A percentile compares a stretch with the other conserved stretches of the same genome.
These are phyloP conservation scores for Agrotis segetum DNA, from an alignment of 2,888 invertebrate species.

Conservation along the genomic window DNA sequence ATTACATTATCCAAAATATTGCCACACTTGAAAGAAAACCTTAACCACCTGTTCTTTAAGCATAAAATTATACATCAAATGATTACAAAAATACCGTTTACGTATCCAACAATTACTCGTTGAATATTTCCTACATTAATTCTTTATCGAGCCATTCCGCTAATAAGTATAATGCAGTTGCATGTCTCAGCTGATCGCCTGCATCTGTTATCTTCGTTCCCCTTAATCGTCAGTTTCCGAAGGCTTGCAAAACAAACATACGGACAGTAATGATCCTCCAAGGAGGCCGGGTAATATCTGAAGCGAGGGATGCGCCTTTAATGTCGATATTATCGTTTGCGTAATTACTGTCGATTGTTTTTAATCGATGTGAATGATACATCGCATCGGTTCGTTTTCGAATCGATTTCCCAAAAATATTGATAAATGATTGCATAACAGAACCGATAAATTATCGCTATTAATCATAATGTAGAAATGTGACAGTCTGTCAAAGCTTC, in stretches of 20 bases:
- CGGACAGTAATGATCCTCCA: constrained; percentile 76
- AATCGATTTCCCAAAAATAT: constrained; percentile 3
- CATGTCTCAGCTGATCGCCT: constrained; percentile 68
- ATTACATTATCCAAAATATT: constrained; percentile 5
- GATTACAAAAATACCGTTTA: constrained; percentile 54
- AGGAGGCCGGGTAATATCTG: constrained; percentile 68
- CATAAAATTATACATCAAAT: constrained; percentile 46
- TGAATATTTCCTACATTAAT: constrained; percentile 60
- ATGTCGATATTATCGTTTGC: constrained; percentile 30
- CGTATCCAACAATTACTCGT: constrained; percentile 48
- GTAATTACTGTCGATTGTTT: constrained; percentile 5
- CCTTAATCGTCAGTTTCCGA: constrained; percentile 81
- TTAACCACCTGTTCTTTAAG: constrained; percentile 31
- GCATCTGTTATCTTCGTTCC: constrained; percentile 70
- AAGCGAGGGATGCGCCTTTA: constrained; percentile 31
- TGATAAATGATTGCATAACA: background rate
- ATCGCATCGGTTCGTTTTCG: background rate
- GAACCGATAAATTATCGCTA: background rate
- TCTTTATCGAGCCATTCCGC: constrained; percentile 66
- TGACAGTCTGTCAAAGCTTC: background rate
- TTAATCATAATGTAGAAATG: background rate
- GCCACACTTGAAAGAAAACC: background rate
- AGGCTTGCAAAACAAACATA: constrained; percentile 82
- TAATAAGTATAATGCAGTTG: constrained; percentile 69
- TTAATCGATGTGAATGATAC: background rate